Conservation (phyloP, 2,888 invertebrate species). For the Ophion costatus region DNA sequence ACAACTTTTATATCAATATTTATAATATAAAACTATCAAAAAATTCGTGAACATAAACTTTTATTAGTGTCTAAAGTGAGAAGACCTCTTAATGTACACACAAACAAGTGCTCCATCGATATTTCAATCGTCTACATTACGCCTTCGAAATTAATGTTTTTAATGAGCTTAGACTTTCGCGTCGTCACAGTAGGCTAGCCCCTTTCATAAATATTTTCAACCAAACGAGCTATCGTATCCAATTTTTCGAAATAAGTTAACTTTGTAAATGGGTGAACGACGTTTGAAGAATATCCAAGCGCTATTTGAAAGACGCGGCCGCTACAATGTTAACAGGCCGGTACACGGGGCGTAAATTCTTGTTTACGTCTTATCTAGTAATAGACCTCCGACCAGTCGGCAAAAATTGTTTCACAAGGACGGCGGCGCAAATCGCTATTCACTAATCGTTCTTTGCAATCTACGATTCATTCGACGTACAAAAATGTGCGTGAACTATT, state of each 20-base stretch:
- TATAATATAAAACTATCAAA: too few species aligned
- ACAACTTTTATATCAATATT: too few species aligned
- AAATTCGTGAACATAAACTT: too few species aligned
- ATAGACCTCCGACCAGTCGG: not conserved
- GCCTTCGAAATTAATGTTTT: too few species aligned
- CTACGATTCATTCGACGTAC: slow-evolving; percentile 11
- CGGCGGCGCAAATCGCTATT: not conserved
- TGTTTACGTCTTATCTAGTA: not conserved
- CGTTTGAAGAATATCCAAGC: not conserved
- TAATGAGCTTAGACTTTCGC: too few species aligned
- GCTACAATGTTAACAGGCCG: not conserved
- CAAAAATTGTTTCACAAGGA: slow-evolving; percentile 15
- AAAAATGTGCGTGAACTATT: not conserved
- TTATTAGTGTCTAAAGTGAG: too few species aligned
- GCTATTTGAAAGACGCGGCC: not conserved
- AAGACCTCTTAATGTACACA: too few species aligned
- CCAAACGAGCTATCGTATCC: not conserved
- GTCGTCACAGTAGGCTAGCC: too few species aligned
- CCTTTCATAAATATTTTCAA: not conserved
- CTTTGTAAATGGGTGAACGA: not conserved
- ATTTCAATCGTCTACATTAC: too few species aligned
- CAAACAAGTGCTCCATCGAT: too few species aligned
- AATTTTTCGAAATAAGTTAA: not conserved
- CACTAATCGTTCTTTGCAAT: slow-evolving; percentile 16
- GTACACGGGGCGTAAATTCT: not conserved